These are phyloP conservation scores for Orthosia gracilis DNA, from an alignment of 2,888 invertebrate genomes.

Conservation along the genomic window DNA sequence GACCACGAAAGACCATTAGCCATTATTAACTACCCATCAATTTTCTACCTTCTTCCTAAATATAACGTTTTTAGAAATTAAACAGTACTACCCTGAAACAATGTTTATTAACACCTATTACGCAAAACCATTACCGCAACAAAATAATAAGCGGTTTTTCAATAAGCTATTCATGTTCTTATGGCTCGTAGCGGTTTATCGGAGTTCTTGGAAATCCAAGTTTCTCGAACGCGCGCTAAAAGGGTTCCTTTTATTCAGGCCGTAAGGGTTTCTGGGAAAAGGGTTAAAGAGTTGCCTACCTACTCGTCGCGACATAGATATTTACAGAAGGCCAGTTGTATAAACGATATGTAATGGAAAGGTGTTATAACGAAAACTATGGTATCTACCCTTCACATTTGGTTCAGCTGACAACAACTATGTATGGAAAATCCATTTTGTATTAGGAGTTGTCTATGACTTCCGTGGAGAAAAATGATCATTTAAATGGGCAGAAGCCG, in stretches of 20 bases:
- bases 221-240: conserved; percentile 30
- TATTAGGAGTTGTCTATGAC: too few species aligned
- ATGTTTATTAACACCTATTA: neutral
- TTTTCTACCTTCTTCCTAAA: neutral
- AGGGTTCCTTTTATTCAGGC: conserved; percentile 44
- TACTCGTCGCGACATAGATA: neutral
- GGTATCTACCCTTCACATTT: too few species aligned
- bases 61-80: neutral
- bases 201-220: conserved; percentile 23
- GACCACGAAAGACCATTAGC: neutral
- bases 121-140: neutral
- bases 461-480: too few species aligned
- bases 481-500: too few species aligned
- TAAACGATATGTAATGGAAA: too few species aligned
- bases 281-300: conserved; percentile 22
- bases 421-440: too few species aligned
- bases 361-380: too few species aligned
- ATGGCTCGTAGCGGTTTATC: conserved; percentile 19
- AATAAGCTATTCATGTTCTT: conserved; percentile 25
- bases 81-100: neutral
- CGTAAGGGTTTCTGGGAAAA: conserved; percentile 27
- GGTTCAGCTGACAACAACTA: too few species aligned
- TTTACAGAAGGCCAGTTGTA: neutral
- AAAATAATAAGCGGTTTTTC: conserved; percentile 24
- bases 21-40: too few species aligned